phyloP scores from a whole-genome alignment of 1,140 invertebrate genomes.

The Drosophila ironensis region DNA sequence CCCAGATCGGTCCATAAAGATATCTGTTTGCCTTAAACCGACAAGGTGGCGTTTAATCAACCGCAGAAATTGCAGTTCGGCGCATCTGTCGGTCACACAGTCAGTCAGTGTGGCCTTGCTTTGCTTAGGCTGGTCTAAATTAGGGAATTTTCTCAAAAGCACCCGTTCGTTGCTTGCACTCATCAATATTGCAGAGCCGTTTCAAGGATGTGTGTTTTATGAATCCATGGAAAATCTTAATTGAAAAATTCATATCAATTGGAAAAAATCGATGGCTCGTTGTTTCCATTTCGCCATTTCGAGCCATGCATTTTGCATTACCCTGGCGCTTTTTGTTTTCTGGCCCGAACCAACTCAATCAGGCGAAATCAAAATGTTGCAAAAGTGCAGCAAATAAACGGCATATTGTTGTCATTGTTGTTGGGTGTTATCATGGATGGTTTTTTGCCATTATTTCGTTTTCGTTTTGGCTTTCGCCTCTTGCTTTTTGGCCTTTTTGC shows the following conservation, averaged over 20 bases:
- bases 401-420: slow-evolving; percentile 53
- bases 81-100: no score
- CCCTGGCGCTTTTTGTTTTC: neutral
- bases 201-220: neutral
- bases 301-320: neutral
- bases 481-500: slow-evolving; percentile 4
- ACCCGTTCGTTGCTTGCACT: neutral
- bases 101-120: no score
- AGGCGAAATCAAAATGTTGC: slow-evolving; percentile 68
- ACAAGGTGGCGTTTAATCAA: no score
- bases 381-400: slow-evolving; percentile 59
- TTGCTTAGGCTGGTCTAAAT: no score
- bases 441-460: neutral
- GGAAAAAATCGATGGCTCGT: neutral
- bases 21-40: no score
- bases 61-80: no score
- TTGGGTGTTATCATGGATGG: slow-evolving; percentile 12
- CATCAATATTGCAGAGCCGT: neutral
- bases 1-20: slow-evolving; percentile 10
- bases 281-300: slow-evolving; percentile 11
- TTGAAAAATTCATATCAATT: slow-evolving; percentile 40
- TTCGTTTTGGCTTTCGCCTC: no score
- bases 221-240: slow-evolving; percentile 13
- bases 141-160: no score
- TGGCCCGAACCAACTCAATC: slow-evolving; percentile 69